Conservation (phyloP, 2,113 vertebrate genomes). For the Fulica atra region DNA sequence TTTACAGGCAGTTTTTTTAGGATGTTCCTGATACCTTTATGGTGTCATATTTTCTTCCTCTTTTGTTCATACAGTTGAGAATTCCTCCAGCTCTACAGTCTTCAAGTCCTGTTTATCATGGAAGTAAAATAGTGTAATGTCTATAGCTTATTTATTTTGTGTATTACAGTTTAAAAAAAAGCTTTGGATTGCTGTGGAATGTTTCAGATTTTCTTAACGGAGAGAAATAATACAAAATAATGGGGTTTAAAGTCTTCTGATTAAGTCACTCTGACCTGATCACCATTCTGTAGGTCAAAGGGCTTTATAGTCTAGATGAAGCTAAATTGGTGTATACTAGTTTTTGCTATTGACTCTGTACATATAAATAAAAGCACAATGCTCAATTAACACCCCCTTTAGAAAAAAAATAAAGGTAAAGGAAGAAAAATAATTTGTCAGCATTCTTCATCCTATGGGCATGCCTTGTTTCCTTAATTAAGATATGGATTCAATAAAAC, state of each 20-base stretch:
- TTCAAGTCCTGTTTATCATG: background rate
- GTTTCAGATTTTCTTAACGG: background rate
- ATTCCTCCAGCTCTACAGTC: background rate
- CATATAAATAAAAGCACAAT: background rate
- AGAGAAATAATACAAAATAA: background rate
- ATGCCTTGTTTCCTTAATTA: background rate
- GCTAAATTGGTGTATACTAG: background rate
- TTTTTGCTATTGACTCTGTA: background rate
- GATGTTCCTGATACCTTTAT: background rate
- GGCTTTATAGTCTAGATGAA: background rate
- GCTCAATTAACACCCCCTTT: background rate
- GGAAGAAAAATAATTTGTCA: background rate
- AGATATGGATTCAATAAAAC: background rate
- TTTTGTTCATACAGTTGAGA: background rate
- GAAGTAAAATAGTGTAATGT: background rate
- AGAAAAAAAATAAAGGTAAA: background rate
- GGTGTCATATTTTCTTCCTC: rapidly evolving
- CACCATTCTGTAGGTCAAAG: background rate
- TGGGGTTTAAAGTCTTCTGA: background rate
- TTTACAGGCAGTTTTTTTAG: background rate
- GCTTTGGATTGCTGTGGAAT: background rate
- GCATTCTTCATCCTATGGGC: background rate
- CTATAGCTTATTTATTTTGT: background rate
- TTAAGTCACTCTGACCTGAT: background rate
- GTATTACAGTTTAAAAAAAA: background rate